phyloP scores from a whole-genome alignment of 1,140 invertebrate species.

The Rhysida immarginata region DNA sequence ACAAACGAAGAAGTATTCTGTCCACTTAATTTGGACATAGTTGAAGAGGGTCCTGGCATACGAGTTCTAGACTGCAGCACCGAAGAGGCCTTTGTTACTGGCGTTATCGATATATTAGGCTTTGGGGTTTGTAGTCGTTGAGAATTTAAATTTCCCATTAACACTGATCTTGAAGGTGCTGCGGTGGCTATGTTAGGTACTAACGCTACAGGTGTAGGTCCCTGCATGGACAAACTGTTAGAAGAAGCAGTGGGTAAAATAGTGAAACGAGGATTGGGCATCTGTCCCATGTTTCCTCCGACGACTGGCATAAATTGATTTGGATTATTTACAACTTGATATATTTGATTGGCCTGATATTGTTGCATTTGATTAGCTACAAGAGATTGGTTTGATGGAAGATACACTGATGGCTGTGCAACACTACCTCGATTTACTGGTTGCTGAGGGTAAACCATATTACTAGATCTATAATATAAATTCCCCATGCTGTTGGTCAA shows the following conservation, averaged over 20 bases:
- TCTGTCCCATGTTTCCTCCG: constrained; percentile 23
- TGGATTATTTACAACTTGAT: constrained; percentile 34
- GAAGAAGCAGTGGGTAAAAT: constrained; percentile 10
- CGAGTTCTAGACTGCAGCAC: constrained; percentile 25
- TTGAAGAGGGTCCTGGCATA: constrained; percentile 17
- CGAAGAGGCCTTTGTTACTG: constrained; percentile 37
- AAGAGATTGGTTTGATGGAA: constrained; percentile 10
- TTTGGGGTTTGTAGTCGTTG: constrained; percentile 5
- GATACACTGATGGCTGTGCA: neutral
- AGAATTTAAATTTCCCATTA: constrained; percentile 16
- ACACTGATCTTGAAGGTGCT: constrained; percentile 6
- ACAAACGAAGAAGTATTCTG: constrained; percentile 47
- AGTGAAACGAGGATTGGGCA: constrained; percentile 11
- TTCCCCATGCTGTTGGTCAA: neutral
- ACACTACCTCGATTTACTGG: neutral
- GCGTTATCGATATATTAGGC: constrained; percentile 82
- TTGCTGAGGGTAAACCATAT: neutral
- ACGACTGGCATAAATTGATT: constrained; percentile 32
- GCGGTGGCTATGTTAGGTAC: constrained; percentile 35
- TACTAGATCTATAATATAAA: neutral
- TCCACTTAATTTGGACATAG: constrained; percentile 19
- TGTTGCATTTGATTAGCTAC: neutral
- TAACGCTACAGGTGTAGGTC: constrained; percentile 35
- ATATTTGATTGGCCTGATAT: constrained; percentile 15
- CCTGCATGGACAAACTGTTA: constrained; percentile 25